Base-by-base conservation (phyloP, 2,113 vertebrate genomes). In the Colossoma macropomum region DNA sequence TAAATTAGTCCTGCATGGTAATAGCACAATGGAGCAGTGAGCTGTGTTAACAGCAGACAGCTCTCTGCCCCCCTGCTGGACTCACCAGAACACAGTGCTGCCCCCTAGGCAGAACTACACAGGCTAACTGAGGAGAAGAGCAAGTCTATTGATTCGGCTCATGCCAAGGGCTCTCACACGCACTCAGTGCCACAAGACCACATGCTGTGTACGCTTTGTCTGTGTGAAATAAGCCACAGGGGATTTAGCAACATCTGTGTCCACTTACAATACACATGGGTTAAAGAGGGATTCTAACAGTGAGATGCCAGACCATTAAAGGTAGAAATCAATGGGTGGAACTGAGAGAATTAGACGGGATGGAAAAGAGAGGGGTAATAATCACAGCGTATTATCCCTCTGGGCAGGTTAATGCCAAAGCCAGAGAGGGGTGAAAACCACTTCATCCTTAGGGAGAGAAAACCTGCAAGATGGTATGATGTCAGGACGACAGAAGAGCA, bases 111-210 rank as follows among this genome's bases (percentile, higher is more conserved):
- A 80, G 68, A 71, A 17, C 56, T 73, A 23, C 34, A 21, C 6
- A 30, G 56, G 30, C 21, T 68, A 80, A 56, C 66, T 41, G 50
- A 80, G 45, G 76, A 85, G 66, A 83, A 60, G 60, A 81, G 48
- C n/a, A 75, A 45, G 75, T 68, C 54, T 56, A 90, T 87, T 88
- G 87, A 89, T 89, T 56, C 11, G 72, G 1, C 4, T 21, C 54
- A 77, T 81, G 81, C 27, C 19, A 19, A 77, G n/a, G 27, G 59
- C 28, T 79, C 83, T 28, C 12, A 59, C 80, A 70, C 69, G 9
- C 52, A 79, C 70, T 82, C 48, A 82, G 25, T 83, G 16, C 62
- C 6, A 50, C 41, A 82, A 3, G 1, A 23, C 56, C 63, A 82
- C 60, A 79, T 74, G 76, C 78, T 59, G 68, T 41, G 25, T 38